Evolutionary conservation across 1,140 invertebrate species (phyloP).

Genomic region (Metaphire vulgaris): DNA sequence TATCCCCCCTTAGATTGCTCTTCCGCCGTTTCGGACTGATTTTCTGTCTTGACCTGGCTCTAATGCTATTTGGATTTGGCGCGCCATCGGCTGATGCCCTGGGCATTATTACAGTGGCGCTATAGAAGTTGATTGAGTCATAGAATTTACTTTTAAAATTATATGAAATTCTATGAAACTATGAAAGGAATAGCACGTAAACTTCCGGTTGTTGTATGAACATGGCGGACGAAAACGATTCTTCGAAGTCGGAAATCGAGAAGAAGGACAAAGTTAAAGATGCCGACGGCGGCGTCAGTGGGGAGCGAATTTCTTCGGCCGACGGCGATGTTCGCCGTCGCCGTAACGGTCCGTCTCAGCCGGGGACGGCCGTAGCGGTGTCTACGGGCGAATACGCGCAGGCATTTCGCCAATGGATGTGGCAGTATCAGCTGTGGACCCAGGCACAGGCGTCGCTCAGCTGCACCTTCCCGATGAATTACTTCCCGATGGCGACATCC

Average conservation of each 20-base stretch:
- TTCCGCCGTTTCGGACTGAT: too few species aligned
- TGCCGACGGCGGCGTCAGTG: background rate
- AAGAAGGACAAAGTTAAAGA: too few species aligned
- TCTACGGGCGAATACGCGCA: conserved; percentile 31
- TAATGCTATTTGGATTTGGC: too few species aligned
- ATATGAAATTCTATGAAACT: too few species aligned
- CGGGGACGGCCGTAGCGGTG: background rate
- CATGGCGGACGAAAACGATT: background rate
- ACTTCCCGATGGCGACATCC: too few species aligned
- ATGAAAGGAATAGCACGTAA: background rate
- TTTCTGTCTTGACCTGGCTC: too few species aligned
- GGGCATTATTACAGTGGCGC: too few species aligned
- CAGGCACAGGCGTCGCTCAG: conserved; percentile 17
- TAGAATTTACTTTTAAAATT: too few species aligned
- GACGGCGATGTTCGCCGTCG: background rate
- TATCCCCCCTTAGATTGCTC: too few species aligned
- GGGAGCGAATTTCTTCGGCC: background rate
- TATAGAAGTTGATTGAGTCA: too few species aligned
- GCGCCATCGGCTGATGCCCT: too few species aligned
- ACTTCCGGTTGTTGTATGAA: background rate
- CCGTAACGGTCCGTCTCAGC: background rate
- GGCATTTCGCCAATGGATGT: conserved; percentile 35
- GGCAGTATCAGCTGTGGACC: conserved; percentile 35
- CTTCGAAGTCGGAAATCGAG: background rate
- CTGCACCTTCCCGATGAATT: background rate